Conservation (phyloP, 2,113 vertebrate genomes). For the Vireo altiloquus region DNA sequence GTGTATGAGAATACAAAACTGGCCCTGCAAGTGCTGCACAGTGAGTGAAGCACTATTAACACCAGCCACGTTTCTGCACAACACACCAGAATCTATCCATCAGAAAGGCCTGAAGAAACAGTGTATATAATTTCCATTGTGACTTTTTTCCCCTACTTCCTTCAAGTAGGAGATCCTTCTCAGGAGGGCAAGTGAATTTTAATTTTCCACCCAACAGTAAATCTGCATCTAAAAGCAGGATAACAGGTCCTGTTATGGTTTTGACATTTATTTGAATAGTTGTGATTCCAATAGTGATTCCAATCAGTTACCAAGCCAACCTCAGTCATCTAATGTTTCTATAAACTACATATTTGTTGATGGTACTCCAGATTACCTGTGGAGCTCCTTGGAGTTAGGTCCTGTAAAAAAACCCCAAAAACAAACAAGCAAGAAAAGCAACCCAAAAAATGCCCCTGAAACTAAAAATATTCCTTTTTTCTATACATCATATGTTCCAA, state of each 20-base stretch:
- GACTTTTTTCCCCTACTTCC: background rate
- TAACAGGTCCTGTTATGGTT: background rate
- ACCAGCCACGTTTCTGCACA: background rate
- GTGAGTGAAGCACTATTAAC: background rate
- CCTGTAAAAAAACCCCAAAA: background rate
- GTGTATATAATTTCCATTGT: background rate
- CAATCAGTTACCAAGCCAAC: background rate
- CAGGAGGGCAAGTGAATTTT: background rate
- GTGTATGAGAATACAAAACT: background rate
- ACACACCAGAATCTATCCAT: background rate
- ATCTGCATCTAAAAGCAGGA: background rate
- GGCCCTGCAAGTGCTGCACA: background rate
- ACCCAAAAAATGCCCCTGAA: fast-evolving
- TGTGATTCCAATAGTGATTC: background rate
- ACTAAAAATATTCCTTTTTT: background rate
- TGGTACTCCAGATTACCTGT: background rate
- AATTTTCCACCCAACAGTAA: background rate
- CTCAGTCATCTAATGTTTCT: background rate
- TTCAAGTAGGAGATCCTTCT: background rate
- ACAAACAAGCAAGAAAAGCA: background rate
- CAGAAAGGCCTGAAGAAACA: background rate
- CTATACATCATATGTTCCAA: background rate
- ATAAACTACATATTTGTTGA: background rate
- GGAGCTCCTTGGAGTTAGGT: background rate
- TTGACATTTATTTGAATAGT: background rate